phyloP scores from a whole-genome alignment of 2,797 vertebrate genomes.

The Pangasius sanitwongsei region DNA sequence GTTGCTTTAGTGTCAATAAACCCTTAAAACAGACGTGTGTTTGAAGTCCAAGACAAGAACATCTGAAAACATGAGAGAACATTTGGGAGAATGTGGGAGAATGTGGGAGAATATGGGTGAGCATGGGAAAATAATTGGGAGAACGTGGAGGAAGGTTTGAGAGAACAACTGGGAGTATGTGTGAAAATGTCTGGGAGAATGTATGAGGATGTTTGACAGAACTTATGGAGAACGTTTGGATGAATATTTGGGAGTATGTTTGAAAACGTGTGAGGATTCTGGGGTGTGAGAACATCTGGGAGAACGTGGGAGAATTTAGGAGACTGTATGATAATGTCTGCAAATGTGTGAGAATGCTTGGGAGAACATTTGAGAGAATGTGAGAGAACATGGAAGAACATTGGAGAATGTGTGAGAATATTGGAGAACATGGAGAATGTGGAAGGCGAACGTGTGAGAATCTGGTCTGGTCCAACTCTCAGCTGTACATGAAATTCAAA shows the following conservation, averaged over 20 bases:
- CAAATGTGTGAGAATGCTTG: not conserved
- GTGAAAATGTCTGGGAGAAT: not conserved
- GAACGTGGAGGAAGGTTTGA: not conserved
- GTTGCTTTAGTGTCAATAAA: not conserved
- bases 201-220: no score
- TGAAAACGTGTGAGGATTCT: not conserved
- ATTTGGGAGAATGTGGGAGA: not conserved
- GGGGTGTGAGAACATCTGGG: not conserved
- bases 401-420: not conserved
- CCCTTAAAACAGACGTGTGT: not conserved
- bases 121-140: not conserved
- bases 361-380: not conserved
- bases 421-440: not conserved
- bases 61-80: no score
- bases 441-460: no score
- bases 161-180: not conserved
- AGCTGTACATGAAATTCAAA: not conserved
- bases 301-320: not conserved
- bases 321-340: not conserved
- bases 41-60: not conserved
- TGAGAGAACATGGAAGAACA: not conserved
- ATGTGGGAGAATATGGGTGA: not conserved
- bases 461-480: not conserved
- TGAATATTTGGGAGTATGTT: not conserved
- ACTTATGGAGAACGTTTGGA: no score